Percentiles rank a stretch among this genome's conserved stretches.
phyloP scores from a whole-genome alignment of 23 tunicate species.

The Clavelina lepadiformis region DNA sequence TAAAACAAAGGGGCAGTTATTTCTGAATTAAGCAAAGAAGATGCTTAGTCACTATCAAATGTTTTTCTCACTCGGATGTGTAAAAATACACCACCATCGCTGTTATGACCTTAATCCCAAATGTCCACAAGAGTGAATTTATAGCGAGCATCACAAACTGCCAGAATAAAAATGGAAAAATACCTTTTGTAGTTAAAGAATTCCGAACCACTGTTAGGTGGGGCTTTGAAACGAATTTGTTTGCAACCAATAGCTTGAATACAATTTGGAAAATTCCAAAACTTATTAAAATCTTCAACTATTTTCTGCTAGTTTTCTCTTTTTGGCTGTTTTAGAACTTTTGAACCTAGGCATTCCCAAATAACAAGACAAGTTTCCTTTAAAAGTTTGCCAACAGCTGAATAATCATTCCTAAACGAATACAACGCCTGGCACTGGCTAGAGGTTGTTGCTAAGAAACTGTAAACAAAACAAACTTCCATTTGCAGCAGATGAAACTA shows the following conservation, averaged over 20 bases:
- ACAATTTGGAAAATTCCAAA: conserved; percentile 42
- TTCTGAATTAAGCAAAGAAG: conserved; percentile 1
- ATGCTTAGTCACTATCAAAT: conserved; percentile 5
- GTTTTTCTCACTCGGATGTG: conserved; percentile 19
- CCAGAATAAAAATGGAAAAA: conserved; percentile 33
- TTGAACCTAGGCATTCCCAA: conserved; percentile 22
- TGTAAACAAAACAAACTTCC: background rate
- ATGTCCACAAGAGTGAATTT: conserved; percentile 26
- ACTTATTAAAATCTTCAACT: conserved; percentile 19
- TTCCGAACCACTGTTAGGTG: conserved; percentile 52
- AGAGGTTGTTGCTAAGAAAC: conserved; percentile 39
- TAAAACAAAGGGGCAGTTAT: conserved; percentile 18
- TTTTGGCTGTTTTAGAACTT: conserved; percentile 21
- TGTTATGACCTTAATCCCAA: conserved; percentile 30
- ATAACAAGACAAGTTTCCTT: conserved; percentile 12
- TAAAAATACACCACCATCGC: conserved; percentile 50
- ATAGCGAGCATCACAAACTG: conserved; percentile 36
- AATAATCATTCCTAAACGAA: conserved; percentile 35
- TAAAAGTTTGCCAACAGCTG: conserved; percentile 32
- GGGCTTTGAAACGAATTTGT: conserved; percentile 36
- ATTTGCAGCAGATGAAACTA: background rate
- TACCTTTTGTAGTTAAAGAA: conserved; percentile 47
- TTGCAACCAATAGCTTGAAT: conserved; percentile 34
- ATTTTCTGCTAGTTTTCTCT: conserved; percentile 18
- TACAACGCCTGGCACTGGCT: conserved; percentile 19